Base-by-base conservation (phyloP, 2,888 invertebrate species). In the Lissonota sp. region DNA sequence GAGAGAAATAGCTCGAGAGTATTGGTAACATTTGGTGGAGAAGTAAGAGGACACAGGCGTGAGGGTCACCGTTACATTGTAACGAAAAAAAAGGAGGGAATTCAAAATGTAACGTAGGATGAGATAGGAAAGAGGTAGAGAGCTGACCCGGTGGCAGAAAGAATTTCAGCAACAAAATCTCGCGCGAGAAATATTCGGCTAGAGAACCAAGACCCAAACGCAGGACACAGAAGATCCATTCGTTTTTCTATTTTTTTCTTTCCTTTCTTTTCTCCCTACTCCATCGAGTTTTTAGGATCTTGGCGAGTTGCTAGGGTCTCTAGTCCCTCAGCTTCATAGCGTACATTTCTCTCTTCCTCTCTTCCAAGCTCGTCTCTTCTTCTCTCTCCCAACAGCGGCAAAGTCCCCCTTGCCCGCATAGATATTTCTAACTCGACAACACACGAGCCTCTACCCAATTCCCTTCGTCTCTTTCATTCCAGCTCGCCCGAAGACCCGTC, bases 351-450 rank as follows among this genome's bases (percentile, higher is more conserved):
- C 79, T 80, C 71, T 79, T 62, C 39, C 62, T 75, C 12, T 46
- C 58, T 53, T 26, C 10, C 49, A 12, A 57, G 53, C 55, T 64
- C 57, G 7, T 58, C 75, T 39, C 70, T 57, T 60, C 57, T 26
- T n/a, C 46, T 60, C 75, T 49, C 74, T 67, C 60, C 72, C 44
- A 55, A 8, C 37, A 49, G 46, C 76, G 51, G 62, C 69, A 57
- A 62, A 53, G 49, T 66, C 55, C 79, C 63, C 73, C 74, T 71
- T 77, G 71, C 53, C 73, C 69, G 76, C 78, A 75, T 75, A 79
- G 83, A 83, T 83, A 83, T 85, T 85, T 82, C 85, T 83, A 84
- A 83, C 84, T 80, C 81, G 70, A 75, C 82, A 79, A 80, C 84
- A 76, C 77, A 62, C 73, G 57, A 63, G 60, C 62, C 53, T 60